Evolutionary conservation across 2,888 invertebrate genomes (phyloP), one percentile per base, ranked within the genome.

Genomic region (Caenorhabditis sinica): DNA sequence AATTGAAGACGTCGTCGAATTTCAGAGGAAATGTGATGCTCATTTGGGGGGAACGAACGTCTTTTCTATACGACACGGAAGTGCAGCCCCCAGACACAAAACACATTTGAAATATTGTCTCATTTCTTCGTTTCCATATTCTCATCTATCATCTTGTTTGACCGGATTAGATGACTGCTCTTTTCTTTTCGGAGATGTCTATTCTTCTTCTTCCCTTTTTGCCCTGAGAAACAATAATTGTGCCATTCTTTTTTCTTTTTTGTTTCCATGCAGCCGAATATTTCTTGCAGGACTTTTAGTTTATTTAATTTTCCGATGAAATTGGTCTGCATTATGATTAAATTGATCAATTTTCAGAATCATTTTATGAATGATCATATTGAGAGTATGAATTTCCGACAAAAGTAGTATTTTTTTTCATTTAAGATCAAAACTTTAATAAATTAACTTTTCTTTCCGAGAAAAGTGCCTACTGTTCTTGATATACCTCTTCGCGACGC

Each of bases 131-230:
- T 20, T 45, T 69, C 33, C 66, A 15, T 45, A 40, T 65, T 40
- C 25, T 56, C 56, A 49, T 49, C 60, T 61, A 60, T 49, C 23
- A 53, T 53, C 63, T 28, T 40, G 20, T 53, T 74, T 40, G 53
- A 74, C 40, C 17, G 53, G 74, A 63, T 73, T 73, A 73, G 63
- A 74, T 65, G 63, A 40, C 74, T 49, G 49, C 58, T 60, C 43
- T n/a, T 60, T 58, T 30, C 33, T 49, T 68, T 17, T 51, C 13
- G 33, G 63, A 53, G 23, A 68, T 43, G 71, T 56, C 71, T 71
- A 28, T 49, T 25, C 40, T 13, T 40, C 9, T 40, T 40, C 49
- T 5, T 20, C 15, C 8, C 33, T 40, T 53, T 40, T 20, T 45
- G 30, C n/a, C 65, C 15, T 9, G 40, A 45, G 36, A 17, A 17